Conservation (phyloP, 2,113 vertebrate species). For the Plecturocebus donacophilus region DNA sequence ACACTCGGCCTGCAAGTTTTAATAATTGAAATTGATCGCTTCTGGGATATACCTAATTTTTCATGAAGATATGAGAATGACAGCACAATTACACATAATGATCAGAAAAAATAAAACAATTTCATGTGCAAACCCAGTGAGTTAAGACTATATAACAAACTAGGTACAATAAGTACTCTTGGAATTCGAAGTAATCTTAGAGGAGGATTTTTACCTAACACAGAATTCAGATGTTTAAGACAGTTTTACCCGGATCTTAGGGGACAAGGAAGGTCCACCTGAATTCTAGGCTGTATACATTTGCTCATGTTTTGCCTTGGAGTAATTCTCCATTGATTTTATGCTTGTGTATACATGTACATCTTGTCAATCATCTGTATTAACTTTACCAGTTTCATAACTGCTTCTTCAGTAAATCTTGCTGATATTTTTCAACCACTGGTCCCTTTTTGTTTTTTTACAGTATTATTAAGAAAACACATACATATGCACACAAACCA, state of each 20-base stretch:
- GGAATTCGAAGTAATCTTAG: conserved; percentile 20
- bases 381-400: neutral
- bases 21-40: neutral
- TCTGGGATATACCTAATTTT: neutral
- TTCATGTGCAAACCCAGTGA: neutral
- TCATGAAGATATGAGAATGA: neutral
- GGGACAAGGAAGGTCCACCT: neutral
- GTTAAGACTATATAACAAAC: conserved; percentile 1
- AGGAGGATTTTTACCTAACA: neutral
- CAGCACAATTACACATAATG: neutral
- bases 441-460: neutral
- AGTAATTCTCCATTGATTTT: neutral
- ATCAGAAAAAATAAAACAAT: conserved; percentile 10
- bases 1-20: neutral
- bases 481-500: neutral
- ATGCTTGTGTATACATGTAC: neutral
- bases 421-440: neutral
- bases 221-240: neutral
- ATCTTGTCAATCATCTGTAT: neutral
- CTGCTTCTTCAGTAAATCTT: neutral
- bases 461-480: neutral
- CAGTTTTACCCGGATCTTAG: neutral
- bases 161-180: neutral
- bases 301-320: neutral
- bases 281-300: neutral